These are phyloP conservation scores for Nipponia nippon DNA, from an alignment of 2,113 vertebrate genomes.

Conservation along the genomic window DNA sequence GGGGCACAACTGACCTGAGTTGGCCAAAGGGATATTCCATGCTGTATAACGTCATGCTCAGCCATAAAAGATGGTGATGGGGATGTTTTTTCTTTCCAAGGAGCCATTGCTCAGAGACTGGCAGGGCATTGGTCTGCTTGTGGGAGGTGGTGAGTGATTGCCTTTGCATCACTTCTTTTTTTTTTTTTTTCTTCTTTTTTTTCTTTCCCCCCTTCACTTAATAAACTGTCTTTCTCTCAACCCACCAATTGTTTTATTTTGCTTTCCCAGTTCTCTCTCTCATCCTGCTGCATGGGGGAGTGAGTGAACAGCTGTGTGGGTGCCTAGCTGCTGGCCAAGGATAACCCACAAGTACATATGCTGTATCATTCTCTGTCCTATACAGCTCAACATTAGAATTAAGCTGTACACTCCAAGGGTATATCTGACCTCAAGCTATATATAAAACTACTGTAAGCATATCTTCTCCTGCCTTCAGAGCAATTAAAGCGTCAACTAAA, in stretches of 20 bases:
- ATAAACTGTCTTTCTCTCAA: not conserved
- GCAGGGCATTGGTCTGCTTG: not conserved
- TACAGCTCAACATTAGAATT: not conserved
- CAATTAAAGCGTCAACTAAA: not conserved
- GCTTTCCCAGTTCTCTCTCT: not conserved
- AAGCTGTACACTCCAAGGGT: not conserved
- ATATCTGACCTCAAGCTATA: not conserved
- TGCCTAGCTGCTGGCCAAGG: not conserved
- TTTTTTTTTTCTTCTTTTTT: not conserved
- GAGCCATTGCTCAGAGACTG: not conserved
- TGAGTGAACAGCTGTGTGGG: not conserved
- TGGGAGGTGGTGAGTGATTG: not conserved
- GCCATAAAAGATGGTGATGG: not conserved
- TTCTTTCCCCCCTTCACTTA: not conserved
- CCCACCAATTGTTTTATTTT: not conserved
- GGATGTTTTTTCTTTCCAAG: not conserved
- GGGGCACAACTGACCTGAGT: not conserved
- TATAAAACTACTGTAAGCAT: not conserved
- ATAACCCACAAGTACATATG: not conserved
- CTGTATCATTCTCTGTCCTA: not conserved
- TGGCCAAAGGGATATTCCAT: not conserved
- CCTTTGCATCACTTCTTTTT: not conserved
- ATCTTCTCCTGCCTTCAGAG: not conserved
- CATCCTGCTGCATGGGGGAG: not conserved
- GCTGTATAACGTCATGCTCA: not conserved